Percentiles rank a stretch among this genome's conserved stretches.
These are phyloP conservation scores for Bovichtus variegatus DNA, from an alignment of 2,797 vertebrate genomes.

Conservation along the genomic window DNA sequence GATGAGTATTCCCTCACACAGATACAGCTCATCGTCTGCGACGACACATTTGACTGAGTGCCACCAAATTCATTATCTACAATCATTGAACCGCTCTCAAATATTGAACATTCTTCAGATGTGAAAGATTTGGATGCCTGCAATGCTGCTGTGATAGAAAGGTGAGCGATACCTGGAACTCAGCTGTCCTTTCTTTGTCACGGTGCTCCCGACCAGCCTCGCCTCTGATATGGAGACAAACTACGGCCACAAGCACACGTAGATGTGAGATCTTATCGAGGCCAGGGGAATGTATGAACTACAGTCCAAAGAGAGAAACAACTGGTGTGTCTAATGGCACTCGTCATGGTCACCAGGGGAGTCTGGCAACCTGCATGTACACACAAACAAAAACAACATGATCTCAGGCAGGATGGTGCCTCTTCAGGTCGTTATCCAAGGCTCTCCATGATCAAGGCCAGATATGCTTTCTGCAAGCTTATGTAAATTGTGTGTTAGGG, in stretches of 20 bases:
- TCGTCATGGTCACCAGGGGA: constrained; percentile 56
- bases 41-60: neutral
- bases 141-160: neutral
- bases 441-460: constrained; percentile 42
- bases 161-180: constrained; percentile 2
- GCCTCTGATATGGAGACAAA: constrained; percentile 44
- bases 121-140: constrained; percentile 30
- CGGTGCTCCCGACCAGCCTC: constrained; percentile 26
- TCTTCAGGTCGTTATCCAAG: constrained; percentile 53
- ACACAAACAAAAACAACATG: constrained; percentile 67
- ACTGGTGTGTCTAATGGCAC: constrained; percentile 57
- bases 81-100: neutral
- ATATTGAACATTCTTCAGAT: constrained; percentile 33
- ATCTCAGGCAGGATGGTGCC: constrained; percentile 61
- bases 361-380: constrained; percentile 74
- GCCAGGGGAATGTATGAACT: constrained; percentile 74
- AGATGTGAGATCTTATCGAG: constrained; percentile 77
- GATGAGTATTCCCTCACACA: constrained; percentile 20
- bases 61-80: neutral
- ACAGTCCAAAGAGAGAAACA: constrained; percentile 64
- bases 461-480: constrained; percentile 52
- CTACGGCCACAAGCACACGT: constrained; percentile 41
- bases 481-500: constrained; percentile 43
- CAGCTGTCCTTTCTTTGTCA: constrained; percentile 32
- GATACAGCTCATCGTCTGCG: neutral